Conservation (phyloP, 1,140 invertebrate genomes). For the Panagrolaimus sp. region DNA sequence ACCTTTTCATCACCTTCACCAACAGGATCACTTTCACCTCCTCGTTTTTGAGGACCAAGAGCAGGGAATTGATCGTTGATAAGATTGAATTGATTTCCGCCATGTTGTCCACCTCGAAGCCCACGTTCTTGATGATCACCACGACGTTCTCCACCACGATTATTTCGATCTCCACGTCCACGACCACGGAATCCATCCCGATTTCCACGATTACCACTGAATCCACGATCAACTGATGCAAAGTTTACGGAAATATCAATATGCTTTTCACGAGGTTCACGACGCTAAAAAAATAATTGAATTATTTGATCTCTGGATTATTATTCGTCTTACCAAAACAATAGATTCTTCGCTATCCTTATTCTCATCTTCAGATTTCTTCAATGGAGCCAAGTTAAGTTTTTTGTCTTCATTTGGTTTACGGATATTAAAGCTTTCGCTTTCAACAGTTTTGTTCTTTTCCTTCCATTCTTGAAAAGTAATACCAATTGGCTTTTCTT, state of each 20-base stretch:
- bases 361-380: conserved; percentile 22
- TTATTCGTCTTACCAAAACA: background rate
- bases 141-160: conserved; percentile 27
- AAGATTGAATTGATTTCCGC: too few species aligned
- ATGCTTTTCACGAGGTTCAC: conserved; percentile 32
- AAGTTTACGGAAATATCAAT: conserved; percentile 41
- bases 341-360: conserved; percentile 20
- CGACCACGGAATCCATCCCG: conserved; percentile 7
- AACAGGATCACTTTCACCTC: too few species aligned
- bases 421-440: conserved; percentile 30
- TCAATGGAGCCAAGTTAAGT: conserved; percentile 36
- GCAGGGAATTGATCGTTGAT: too few species aligned
- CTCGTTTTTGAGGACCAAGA: too few species aligned
- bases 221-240: conserved; percentile 22
- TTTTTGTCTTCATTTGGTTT: conserved; percentile 36
- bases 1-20: too few species aligned
- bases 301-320: background rate
- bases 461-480: conserved; percentile 43
- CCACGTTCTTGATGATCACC: conserved; percentile 26
- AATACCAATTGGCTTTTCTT: conserved; percentile 22
- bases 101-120: too few species aligned
- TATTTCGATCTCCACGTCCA: conserved; percentile 14
- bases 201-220: conserved; percentile 12
- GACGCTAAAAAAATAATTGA: conserved; percentile 27
- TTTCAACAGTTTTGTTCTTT: conserved; percentile 26